Evolutionary conservation across 1,140 invertebrate species (phyloP).

Genomic region (Aphaenogaster ashmeadi): DNA sequence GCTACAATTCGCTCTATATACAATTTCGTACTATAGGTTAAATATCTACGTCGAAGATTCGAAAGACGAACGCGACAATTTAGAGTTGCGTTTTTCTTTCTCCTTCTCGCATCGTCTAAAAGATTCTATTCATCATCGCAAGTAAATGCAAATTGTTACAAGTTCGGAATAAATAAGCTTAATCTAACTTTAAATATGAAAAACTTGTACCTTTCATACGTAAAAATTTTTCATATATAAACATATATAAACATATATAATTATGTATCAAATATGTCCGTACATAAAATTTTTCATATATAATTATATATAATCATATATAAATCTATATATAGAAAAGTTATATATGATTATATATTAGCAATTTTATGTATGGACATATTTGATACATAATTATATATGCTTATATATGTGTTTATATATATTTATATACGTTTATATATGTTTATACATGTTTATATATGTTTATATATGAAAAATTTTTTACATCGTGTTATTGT

Average conservation of each 20-base stretch:
- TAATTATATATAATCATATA: too few relatives aligned
- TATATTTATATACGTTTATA: too few relatives aligned
- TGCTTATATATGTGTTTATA: too few relatives aligned
- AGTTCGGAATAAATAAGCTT: conserved; percentile 68
- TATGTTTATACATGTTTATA: too few relatives aligned
- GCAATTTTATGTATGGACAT: too few relatives aligned
- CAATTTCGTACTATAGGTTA: conserved; percentile 36
- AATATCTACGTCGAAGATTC: conserved; percentile 4
- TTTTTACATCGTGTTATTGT: not conserved
- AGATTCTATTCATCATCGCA: not conserved
- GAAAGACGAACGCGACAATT: not conserved
- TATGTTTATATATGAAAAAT: too few relatives aligned
- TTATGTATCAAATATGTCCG: too few relatives aligned
- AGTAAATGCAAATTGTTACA: conserved; percentile 7
- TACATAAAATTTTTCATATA: too few relatives aligned
- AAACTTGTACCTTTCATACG: conserved; percentile 57
- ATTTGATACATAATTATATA: too few relatives aligned
- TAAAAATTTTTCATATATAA: not conserved
- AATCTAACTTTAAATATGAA: conserved; percentile 51
- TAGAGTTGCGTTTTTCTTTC: not conserved
- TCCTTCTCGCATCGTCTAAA: not conserved
- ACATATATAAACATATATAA: too few relatives aligned
- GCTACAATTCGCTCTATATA: conserved; percentile 65
- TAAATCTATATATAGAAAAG: too few relatives aligned
- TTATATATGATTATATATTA: too few relatives aligned